These are phyloP conservation scores for Marmota flaviventris DNA, from an alignment of 2,113 vertebrate species.

Conservation along the genomic window DNA sequence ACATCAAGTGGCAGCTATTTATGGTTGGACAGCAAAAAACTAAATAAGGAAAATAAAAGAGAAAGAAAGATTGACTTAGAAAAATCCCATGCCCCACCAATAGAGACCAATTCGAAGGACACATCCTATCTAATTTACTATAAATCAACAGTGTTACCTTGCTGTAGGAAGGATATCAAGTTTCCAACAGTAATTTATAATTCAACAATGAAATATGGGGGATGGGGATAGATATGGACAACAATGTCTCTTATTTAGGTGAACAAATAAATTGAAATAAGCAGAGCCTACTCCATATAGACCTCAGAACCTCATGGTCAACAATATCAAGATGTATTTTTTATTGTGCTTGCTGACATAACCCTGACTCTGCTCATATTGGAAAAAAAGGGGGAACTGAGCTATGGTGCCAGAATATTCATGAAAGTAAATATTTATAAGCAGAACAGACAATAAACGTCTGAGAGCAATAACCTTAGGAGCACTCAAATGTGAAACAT, in stretches of 20 bases:
- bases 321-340: constrained; percentile 62
- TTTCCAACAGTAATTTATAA: constrained; percentile 64
- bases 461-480: constrained; percentile 64
- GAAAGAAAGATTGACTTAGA: neutral
- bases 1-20: neutral
- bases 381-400: constrained; percentile 57
- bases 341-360: constrained; percentile 65
- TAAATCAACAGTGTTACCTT: constrained; percentile 36
- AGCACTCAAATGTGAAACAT: constrained; percentile 52
- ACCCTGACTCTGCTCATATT: constrained; percentile 50
- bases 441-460: constrained; percentile 71
- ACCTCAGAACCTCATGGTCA: neutral
- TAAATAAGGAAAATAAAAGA: neutral
- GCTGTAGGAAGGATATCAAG: neutral
- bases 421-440: constrained; percentile 78
- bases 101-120: constrained; percentile 8
- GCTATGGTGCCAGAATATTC: constrained; percentile 44
- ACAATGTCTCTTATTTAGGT: constrained; percentile 16
- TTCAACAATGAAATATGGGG: neutral
- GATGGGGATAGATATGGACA: neutral
- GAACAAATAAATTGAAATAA: constrained; percentile 65
- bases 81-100: neutral
- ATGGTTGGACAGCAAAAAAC: neutral
- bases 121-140: constrained; percentile 33
- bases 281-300: neutral